phyloP scores from a whole-genome alignment of 2,888 invertebrate species.

The Eulithis prunata region DNA sequence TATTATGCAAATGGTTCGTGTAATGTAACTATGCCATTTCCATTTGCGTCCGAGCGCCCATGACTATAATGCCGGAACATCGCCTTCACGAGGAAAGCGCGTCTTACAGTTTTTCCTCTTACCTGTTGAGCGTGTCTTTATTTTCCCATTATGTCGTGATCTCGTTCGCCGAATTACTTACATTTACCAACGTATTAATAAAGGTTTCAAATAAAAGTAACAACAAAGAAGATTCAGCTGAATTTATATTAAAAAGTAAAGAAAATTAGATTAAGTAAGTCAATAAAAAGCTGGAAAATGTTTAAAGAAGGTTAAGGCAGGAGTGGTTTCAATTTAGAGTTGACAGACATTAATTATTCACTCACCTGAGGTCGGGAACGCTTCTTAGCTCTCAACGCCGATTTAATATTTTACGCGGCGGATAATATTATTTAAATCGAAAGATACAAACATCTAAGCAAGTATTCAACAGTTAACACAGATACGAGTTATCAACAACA shows the following conservation, averaged over 20 bases:
- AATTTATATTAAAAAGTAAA: conserved; percentile 3
- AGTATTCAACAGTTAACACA: conserved; percentile 83
- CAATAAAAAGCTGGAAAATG: conserved; percentile 9
- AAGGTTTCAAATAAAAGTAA: conserved; percentile 1
- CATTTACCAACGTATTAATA: conserved; percentile 8
- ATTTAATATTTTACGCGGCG: conserved; percentile 65
- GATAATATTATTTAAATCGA: conserved; percentile 58
- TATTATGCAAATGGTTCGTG: conserved; percentile 37
- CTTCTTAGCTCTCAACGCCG: conserved; percentile 48
- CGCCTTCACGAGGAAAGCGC: conserved; percentile 11
- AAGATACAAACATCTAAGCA: conserved; percentile 71
- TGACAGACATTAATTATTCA: conserved; percentile 34
- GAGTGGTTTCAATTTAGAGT: conserved; percentile 23
- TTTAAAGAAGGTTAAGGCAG: conserved; percentile 3
- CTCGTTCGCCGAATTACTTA: conserved; percentile 23
- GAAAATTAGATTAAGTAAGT: conserved; percentile 1
- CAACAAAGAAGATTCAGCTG: neutral
- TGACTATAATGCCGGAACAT: conserved; percentile 20
- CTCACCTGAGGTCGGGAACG: conserved; percentile 60
- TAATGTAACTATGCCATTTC: conserved; percentile 30
- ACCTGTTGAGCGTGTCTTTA: conserved; percentile 41
- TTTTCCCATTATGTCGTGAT: conserved; percentile 25
- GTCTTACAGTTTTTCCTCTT: conserved; percentile 30
- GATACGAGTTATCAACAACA: conserved; percentile 79
- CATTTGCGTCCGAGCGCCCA: conserved; percentile 23